Conservation (phyloP, 1,140 invertebrate species). For the Drosophila erecta region DNA sequence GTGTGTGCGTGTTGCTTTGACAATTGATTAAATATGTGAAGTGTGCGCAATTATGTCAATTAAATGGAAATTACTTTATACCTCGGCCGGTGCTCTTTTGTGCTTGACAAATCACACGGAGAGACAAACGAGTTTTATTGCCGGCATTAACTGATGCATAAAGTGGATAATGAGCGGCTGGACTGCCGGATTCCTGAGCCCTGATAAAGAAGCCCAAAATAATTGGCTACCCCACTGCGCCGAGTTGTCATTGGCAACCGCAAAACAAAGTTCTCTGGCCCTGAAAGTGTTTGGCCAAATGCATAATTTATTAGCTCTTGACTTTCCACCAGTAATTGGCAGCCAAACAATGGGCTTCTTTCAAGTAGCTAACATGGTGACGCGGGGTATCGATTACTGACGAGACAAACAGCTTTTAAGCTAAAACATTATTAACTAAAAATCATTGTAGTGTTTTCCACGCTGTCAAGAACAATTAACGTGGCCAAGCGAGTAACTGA, state of each 20-base stretch:
- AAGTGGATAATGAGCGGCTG: conserved; percentile 57
- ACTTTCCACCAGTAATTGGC: conserved; percentile 13
- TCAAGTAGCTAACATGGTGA: background rate
- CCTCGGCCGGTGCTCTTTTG: conserved; percentile 56
- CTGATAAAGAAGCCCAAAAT: conserved; percentile 35
- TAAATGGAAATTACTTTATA: conserved; percentile 82
- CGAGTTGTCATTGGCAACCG: conserved; percentile 29
- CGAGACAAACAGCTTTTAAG: background rate
- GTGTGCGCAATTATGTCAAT: conserved; percentile 82
- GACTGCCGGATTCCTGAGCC: background rate
- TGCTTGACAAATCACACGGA: conserved; percentile 48
- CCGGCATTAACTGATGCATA: conserved; percentile 55
- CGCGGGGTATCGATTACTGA: background rate
- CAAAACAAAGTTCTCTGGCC: conserved; percentile 10
- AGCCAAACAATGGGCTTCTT: conserved; percentile 17
- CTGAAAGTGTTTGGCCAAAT: conserved; percentile 28
- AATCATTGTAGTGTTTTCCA: background rate
- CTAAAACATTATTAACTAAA: background rate
- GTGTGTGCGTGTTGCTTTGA: conserved; percentile 54
- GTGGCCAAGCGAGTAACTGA: background rate
- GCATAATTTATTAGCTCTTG: conserved; percentile 23
- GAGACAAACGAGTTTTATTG: conserved; percentile 21
- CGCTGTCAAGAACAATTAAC: conserved; percentile 15
- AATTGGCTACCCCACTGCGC: conserved; percentile 52
- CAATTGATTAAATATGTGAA: conserved; percentile 83